phyloP scores from a whole-genome alignment of 1,140 invertebrate genomes.

The Drosophila nannoptera region DNA sequence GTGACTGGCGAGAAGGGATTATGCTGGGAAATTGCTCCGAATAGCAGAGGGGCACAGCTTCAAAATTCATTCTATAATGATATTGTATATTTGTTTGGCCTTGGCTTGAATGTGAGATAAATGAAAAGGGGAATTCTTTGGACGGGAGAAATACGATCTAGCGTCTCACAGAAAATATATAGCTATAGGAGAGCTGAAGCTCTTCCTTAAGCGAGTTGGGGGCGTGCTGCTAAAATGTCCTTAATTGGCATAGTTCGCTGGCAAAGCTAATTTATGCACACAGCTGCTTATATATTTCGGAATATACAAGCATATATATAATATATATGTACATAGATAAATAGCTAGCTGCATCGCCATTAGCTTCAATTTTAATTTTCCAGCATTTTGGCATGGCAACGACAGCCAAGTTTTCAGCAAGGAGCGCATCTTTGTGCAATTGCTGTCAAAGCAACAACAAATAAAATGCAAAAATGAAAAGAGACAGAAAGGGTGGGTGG shows the following conservation, averaged over 20 bases:
- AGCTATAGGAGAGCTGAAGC: too few relatives aligned
- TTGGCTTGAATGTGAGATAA: too few relatives aligned
- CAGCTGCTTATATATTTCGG: neutral
- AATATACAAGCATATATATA: neutral
- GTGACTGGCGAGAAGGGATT: too few relatives aligned
- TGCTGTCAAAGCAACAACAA: slow-evolving; percentile 58
- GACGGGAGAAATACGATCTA: too few relatives aligned
- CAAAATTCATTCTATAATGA: too few relatives aligned
- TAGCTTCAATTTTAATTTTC: slow-evolving; percentile 48
- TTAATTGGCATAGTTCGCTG: neutral
- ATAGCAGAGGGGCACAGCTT: too few relatives aligned
- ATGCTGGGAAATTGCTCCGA: too few relatives aligned
- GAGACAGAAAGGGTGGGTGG: neutral
- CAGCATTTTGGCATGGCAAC: slow-evolving; percentile 43
- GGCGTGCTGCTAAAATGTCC: neutral
- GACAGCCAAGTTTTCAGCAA: slow-evolving; percentile 25
- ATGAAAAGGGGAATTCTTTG: too few relatives aligned
- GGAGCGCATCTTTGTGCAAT: slow-evolving; percentile 39
- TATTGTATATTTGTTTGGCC: too few relatives aligned
- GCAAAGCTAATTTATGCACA: neutral
- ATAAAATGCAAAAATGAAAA: slow-evolving; percentile 35
- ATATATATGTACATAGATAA: slow-evolving; percentile 1
- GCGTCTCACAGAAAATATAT: too few relatives aligned
- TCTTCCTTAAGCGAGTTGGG: too few relatives aligned
- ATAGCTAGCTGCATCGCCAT: slow-evolving; percentile 28